Percentiles rank a stretch among this genome's conserved stretches.
phyloP scores from a whole-genome alignment of 2,113 vertebrate species.

The Gulo gulo region DNA sequence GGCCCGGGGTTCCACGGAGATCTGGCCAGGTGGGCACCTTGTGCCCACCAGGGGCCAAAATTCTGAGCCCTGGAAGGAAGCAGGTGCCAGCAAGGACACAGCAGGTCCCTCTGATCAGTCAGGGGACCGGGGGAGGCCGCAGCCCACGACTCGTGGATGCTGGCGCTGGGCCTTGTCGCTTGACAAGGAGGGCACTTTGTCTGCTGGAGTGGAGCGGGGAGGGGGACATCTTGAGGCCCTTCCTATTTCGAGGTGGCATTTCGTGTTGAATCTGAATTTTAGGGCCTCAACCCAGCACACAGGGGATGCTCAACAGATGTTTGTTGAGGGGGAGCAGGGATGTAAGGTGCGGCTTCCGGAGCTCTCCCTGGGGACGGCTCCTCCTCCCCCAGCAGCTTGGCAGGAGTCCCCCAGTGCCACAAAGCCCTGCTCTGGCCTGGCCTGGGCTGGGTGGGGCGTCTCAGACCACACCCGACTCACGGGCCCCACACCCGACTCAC shows the following conservation, averaged over 20 bases:
- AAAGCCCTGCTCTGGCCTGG: too few relatives aligned
- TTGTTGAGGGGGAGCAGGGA: neutral
- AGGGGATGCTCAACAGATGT: too few relatives aligned
- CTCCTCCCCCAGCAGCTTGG: fast-evolving
- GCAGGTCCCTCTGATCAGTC: neutral
- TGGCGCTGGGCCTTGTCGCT: fast-evolving
- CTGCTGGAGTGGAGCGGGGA: fast-evolving
- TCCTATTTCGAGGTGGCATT: neutral
- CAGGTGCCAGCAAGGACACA: neutral
- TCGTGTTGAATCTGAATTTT: too few relatives aligned
- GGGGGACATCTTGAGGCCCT: neutral
- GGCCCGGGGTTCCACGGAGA: neutral
- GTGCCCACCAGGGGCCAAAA: neutral
- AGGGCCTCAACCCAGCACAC: neutral
- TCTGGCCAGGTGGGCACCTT: too few relatives aligned
- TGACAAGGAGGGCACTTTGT: fast-evolving
- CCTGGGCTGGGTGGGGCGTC: neutral
- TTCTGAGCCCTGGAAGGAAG: neutral
- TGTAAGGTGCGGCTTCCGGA: neutral
- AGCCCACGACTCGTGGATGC: too few relatives aligned
- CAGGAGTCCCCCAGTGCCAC: neutral
- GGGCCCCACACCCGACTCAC: too few relatives aligned
- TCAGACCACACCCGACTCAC: neutral
- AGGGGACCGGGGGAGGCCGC: fast-evolving
- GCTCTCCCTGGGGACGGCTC: neutral